Evolutionary conservation across 2,113 vertebrate genomes (phyloP).

Genomic region (Scytalopus superciliaris): DNA sequence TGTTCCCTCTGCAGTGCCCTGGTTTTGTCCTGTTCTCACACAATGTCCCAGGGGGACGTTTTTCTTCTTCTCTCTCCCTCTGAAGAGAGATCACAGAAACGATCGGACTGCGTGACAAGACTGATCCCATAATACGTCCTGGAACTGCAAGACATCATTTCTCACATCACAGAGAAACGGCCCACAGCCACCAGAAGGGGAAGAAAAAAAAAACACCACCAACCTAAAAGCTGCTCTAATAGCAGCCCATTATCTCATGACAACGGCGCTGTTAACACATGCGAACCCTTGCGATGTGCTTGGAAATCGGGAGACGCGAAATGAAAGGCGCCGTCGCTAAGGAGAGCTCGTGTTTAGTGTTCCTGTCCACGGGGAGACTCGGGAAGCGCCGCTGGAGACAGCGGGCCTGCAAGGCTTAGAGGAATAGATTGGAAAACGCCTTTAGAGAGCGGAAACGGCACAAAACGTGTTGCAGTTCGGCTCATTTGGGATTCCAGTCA

Average conservation of each 20-base stretch:
- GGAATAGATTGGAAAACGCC: neutral
- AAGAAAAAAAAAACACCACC: neutral
- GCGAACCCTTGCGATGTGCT: neutral
- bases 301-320: neutral
- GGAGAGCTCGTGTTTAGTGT: neutral
- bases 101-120: neutral
- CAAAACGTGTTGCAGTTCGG: neutral
- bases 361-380: neutral
- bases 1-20: neutral
- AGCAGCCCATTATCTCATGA: neutral
- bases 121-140: neutral
- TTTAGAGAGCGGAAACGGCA: neutral
- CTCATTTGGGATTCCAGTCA: constrained; percentile 50
- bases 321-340: neutral
- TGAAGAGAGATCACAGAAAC: neutral
- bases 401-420: neutral
- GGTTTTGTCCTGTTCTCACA: neutral
- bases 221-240: neutral
- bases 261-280: neutral
- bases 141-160: neutral
- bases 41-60: accelerated
- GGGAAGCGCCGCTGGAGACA: neutral
- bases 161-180: neutral
- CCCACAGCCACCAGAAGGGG: neutral
- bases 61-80: neutral